These are phyloP conservation scores for Polypedilum vanderplanki DNA, from an alignment of 1,140 invertebrate species.

Conservation along the genomic window DNA sequence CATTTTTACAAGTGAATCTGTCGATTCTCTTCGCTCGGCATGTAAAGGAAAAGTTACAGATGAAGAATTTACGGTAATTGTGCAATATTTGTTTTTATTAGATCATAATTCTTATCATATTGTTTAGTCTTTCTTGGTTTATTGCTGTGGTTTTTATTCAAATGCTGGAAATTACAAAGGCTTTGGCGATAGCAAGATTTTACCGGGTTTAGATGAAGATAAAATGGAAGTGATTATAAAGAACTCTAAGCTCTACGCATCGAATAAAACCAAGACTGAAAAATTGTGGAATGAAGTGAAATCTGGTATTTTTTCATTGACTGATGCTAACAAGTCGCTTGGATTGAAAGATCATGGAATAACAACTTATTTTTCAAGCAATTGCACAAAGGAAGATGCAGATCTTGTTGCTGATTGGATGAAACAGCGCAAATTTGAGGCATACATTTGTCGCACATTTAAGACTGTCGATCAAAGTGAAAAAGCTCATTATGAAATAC, in stretches of 20 bases:
- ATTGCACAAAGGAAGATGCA: constrained; percentile 78
- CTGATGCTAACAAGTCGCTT: constrained; percentile 61
- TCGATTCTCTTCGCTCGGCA: constrained; percentile 59
- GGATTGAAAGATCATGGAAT: constrained; percentile 75
- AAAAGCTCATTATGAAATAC: constrained; percentile 58
- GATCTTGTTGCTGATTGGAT: constrained; percentile 78
- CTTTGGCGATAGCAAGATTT: constrained; percentile 90
- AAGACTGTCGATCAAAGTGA: constrained; percentile 61
- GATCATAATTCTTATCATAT: constrained; percentile 8
- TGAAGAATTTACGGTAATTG: constrained; percentile 72
- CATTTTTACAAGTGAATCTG: constrained; percentile 64
- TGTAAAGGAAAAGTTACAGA: constrained; percentile 58
- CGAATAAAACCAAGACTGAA: constrained; percentile 50
- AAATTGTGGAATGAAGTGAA: constrained; percentile 59
- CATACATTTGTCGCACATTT: constrained; percentile 82
- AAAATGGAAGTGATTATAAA: constrained; percentile 68
- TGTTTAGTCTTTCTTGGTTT: constrained; percentile 71
- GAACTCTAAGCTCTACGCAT: constrained; percentile 59
- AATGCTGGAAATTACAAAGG: constrained; percentile 91
- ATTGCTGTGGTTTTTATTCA: constrained; percentile 71
- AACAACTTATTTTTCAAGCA: constrained; percentile 88
- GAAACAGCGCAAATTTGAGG: constrained; percentile 71
- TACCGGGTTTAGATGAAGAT: constrained; percentile 72
- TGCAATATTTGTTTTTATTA: constrained; percentile 32
- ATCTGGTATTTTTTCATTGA: constrained; percentile 60